Base-by-base conservation (phyloP, 2,113 vertebrate species). In the Cephalopholis sonnerati region DNA sequence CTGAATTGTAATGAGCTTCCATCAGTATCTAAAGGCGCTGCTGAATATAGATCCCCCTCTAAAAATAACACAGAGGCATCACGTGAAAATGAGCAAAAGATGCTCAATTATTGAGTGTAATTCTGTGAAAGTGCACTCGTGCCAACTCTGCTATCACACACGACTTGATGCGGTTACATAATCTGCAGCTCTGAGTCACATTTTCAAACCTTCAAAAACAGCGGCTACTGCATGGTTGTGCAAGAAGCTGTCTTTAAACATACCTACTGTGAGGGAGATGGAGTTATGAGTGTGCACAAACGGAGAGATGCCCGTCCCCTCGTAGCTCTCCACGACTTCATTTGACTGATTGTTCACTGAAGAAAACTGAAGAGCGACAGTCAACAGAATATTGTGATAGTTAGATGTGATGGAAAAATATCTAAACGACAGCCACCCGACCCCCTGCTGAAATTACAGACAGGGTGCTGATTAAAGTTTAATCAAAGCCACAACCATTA, bases 31-130 rank as follows among this genome's bases (percentile, higher is more conserved):
- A 94, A 76, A 50, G 96, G 93, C 1, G 94, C 95, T 20, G 92
- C 95, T 27, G 94, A 86, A 54, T 96, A 96, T 0, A 96, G 69
- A 39, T 96, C 94, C n/a, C 83, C 93, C 57, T 95, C 96, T 96
- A 69, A 59, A 87, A 72, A 83, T 29, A 83, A 29, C 20, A 77
- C 0, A 58, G n/a, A 27, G 24, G 68, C 17, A 64, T 77, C 46
- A 77, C 17, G 70, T 51, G 20, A 76, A 70, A 67, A 50, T 1
- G 0, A 71, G 25, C 1, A 36, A 9, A 3, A 51, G 11, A 55
- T 36, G 7, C 22, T 87, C 0, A 53, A 84, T 86, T 68, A 87
- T 83, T 67, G 15, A 80, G 27, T 13, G 17, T 36, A 59, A 32
- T 53, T 22, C 20, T 44, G 17, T 51, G 36, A 53, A 76, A 66